Base-by-base conservation (phyloP, 2,797 vertebrate species). In the Helicolenus hilgendorfi region DNA sequence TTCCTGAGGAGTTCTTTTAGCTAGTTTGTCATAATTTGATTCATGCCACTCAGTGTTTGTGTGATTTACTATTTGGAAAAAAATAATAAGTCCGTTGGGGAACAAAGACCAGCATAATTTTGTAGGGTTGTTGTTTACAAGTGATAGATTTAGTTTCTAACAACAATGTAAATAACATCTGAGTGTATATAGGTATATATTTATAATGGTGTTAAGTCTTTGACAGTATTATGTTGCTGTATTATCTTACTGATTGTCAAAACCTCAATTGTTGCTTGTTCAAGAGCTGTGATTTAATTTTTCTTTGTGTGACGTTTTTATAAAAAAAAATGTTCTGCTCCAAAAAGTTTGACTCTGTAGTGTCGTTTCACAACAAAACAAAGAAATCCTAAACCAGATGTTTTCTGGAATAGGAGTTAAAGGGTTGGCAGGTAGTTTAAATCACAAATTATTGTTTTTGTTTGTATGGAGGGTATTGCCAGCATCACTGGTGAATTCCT, bases 291-390 rank as follows among this genome's bases (percentile, higher is more conserved):
- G 26, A 79, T 78, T 89, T 81, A 26, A 56, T 85, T 92, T 91
- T 69, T 77, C 55, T 90, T 86, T 94, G 71, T 94, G 72, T 79
- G 8, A 75, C 2, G 22, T 72, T 94, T 94, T 93, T 92, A 93
- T 64, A 84, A 63, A 63, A n/a, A 26, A 26, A 59, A 45, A 26
- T 38, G 69, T 87, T 92, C 56, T 88, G 38, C 71, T 68, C 53
- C 13, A 60, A 78, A 63, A 64, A 10, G 13, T 49, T 81, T 82
- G 35, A 20, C n/a, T 73, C 24, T 29, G 4, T 64, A 4, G 11
- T 73, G 22, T 79, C 65, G 72, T 3, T 69, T 55, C 9, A 29
- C 13, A 41, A 22, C 3, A 29, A n/a, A 7, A 9, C 31, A 72
- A 67, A 24, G 0, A 4, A 26, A 77, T 63, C 10, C 9, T 38